Evolutionary conservation across 1,140 invertebrate genomes (phyloP).

Genomic region (Ceratina calcarata): DNA sequence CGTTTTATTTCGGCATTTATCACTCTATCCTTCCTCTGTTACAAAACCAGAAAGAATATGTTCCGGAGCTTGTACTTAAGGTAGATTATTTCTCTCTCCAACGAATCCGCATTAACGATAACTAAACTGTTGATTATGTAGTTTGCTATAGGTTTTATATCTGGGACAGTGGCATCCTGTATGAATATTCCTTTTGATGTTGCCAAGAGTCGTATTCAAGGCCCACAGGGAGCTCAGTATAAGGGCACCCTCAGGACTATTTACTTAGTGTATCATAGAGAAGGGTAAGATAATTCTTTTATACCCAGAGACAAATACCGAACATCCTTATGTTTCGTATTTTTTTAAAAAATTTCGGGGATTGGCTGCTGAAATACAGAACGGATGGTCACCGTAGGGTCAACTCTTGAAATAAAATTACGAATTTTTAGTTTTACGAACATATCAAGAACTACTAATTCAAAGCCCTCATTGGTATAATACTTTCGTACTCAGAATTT

Average conservation of each 20-base stretch:
- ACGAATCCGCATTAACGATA: background rate
- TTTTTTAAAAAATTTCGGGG: too few relatives aligned
- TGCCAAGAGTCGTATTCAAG: conserved; percentile 96
- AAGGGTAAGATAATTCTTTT: conserved; percentile 89
- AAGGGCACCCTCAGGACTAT: conserved; percentile 88
- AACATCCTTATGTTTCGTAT: too few relatives aligned
- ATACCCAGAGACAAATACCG: too few relatives aligned
- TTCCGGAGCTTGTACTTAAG: conserved; percentile 75
- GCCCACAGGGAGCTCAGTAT: conserved; percentile 93
- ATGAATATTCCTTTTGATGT: conserved; percentile 98
- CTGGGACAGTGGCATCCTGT: conserved; percentile 91
- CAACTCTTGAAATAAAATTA: too few relatives aligned
- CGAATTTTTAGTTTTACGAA: too few relatives aligned
- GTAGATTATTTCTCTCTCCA: conserved; percentile 49
- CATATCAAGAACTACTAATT: too few relatives aligned
- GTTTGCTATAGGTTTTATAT: conserved; percentile 91
- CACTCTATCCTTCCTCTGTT: conserved; percentile 90
- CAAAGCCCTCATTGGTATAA: too few relatives aligned
- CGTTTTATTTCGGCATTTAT: conserved; percentile 97
- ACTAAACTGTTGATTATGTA: conserved; percentile 70
- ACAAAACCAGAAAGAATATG: conserved; percentile 84
- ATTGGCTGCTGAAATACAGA: too few relatives aligned
- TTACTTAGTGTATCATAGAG: conserved; percentile 88
- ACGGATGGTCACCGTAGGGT: too few relatives aligned
- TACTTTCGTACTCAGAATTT: too few relatives aligned